Evolutionary conservation across 92 coral and sea anemone genomes (phyloP).

Genomic region (Phenganax subtilis): DNA sequence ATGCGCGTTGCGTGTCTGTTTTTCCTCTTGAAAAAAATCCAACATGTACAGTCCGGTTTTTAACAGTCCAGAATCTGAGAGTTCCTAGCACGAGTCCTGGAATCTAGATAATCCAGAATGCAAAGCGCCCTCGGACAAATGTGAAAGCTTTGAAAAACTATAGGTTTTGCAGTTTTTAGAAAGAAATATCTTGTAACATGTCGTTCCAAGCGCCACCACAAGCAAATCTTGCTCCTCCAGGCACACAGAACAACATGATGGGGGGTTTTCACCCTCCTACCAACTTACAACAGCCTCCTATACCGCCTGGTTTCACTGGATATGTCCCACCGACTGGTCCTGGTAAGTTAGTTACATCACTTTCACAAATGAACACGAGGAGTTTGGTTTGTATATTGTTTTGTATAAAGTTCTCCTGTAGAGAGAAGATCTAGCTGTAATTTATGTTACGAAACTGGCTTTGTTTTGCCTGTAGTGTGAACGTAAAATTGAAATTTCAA

Average conservation of each 20-base stretch:
- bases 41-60: background rate
- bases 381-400: background rate
- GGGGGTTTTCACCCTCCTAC: constrained; percentile 77
- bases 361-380: background rate
- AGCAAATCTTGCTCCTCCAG: constrained; percentile 66
- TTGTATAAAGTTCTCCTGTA: too few species aligned
- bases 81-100: background rate
- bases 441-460: too few species aligned
- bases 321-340: constrained; percentile 78
- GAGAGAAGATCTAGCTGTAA: too few species aligned
- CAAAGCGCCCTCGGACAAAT: background rate
- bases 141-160: constrained; percentile 1
- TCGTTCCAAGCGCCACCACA: constrained; percentile 80
- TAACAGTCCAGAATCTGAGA: background rate
- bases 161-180: constrained; percentile 10
- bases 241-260: constrained; percentile 59
- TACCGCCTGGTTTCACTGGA: constrained; percentile 79
- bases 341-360: constrained; percentile 52
- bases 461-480: too few species aligned
- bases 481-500: too few species aligned
- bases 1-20: too few species aligned
- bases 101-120: background rate
- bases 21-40: background rate
- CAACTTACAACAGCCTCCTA: constrained; percentile 77
- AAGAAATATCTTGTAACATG: constrained; percentile 44